A percentile compares a stretch with the other conserved stretches of the same genome.
These are phyloP conservation scores for Argyrosomus japonicus DNA, from an alignment of 2,113 vertebrate genomes.

Conservation along the genomic window DNA sequence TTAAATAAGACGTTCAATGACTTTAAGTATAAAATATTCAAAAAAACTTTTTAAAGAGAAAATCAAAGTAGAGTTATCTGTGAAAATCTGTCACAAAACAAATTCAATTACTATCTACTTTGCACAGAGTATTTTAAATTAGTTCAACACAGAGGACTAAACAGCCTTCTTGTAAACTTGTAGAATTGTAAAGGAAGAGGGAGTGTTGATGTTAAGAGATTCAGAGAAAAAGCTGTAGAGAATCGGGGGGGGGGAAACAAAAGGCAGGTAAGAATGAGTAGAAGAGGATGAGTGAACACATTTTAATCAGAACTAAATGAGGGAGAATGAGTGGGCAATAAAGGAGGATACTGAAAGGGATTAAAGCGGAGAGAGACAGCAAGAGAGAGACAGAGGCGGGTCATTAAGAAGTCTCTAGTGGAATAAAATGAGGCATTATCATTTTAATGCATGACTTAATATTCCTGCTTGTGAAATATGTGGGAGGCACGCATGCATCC, in stretches of 20 bases:
- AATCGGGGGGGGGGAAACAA: neutral
- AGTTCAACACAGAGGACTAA: neutral
- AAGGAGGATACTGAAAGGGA: conserved; percentile 62
- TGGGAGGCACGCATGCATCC: conserved; percentile 23
- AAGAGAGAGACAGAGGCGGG: conserved; percentile 37
- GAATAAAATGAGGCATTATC: conserved; percentile 69
- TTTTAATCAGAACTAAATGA: conserved; percentile 76
- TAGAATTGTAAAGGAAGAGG: neutral
- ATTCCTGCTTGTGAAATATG: conserved; percentile 53
- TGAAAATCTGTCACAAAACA: too few relatives aligned
- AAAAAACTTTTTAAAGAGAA: too few relatives aligned
- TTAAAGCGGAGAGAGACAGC: conserved; percentile 49
- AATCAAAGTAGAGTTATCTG: too few relatives aligned
- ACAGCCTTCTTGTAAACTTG: neutral
- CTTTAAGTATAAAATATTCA: too few relatives aligned
- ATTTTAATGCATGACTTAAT: conserved; percentile 68
- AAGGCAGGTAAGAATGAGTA: conserved; percentile 21
- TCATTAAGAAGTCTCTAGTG: conserved; percentile 65
- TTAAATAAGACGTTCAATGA: too few relatives aligned
- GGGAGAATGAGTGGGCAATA: conserved; percentile 71
- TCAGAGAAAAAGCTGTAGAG: neutral
- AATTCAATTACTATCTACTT: neutral
- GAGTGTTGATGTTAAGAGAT: neutral
- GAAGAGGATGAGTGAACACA: conserved; percentile 52
- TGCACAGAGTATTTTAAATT: neutral